These are phyloP conservation scores for Carduelis carduelis DNA, from an alignment of 2,797 vertebrate species.

Conservation along the genomic window DNA sequence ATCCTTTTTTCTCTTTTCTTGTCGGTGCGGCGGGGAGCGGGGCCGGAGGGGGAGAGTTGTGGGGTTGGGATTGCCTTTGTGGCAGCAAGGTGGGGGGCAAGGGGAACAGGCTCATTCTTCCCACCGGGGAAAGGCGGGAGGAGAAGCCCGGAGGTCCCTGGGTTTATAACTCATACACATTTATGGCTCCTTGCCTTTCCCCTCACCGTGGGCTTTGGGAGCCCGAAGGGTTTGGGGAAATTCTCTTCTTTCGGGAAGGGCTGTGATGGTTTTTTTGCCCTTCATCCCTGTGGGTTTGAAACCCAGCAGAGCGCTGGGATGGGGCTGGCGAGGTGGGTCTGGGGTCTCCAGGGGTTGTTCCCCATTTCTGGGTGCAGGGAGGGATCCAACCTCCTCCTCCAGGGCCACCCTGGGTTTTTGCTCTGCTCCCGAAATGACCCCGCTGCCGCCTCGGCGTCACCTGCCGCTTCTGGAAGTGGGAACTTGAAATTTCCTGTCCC, in stretches of 20 bases:
- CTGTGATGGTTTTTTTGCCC: accelerated
- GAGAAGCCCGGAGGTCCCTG: not conserved
- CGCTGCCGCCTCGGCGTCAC: accelerated
- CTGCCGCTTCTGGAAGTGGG: not conserved
- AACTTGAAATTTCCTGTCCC: conserved; percentile 7
- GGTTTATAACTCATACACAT: not conserved
- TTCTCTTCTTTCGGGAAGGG: accelerated
- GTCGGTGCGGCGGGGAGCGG: not conserved
- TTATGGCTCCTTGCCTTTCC: not conserved
- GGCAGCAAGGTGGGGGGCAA: conserved; percentile 29
- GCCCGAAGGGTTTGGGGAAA: not conserved
- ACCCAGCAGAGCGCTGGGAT: not conserved
- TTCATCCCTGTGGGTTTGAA: not conserved
- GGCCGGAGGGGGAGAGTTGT: not conserved
- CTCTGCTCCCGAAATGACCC: not conserved
- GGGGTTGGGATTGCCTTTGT: conserved; percentile 28
- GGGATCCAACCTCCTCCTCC: not conserved
- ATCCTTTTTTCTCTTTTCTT: not conserved
- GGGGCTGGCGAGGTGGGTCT: not conserved
- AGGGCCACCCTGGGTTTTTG: not conserved
- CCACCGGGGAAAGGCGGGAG: not conserved
- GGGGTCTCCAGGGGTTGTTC: not conserved
- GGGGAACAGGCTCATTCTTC: not conserved
- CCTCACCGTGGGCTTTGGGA: accelerated
- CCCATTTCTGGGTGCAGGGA: accelerated